A percentile compares a stretch with the other conserved stretches of the same genome.
Conservation (phyloP, 2,113 vertebrate species). For the Galemys pyrenaicus region DNA sequence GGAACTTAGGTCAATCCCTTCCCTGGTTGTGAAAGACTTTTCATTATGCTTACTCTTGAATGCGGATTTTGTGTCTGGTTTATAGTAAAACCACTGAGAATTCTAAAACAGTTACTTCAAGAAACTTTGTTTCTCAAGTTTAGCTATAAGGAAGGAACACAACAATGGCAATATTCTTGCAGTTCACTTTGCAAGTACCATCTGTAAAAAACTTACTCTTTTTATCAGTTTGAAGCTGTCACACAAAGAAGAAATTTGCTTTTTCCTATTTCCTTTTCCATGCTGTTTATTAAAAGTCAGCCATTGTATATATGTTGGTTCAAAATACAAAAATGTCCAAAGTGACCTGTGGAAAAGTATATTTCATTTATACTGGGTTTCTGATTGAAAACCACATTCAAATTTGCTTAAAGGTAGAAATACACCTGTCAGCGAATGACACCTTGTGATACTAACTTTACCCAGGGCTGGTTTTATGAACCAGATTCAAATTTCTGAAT, state of each 20-base stretch:
- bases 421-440: background rate
- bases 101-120: slow-evolving; percentile 56
- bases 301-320: background rate
- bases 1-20: background rate
- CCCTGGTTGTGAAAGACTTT: slow-evolving; percentile 9
- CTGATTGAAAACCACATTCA: background rate
- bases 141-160: background rate
- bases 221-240: slow-evolving; percentile 24
- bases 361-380: slow-evolving; percentile 1
- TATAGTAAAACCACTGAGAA: background rate
- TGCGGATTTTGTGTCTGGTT: background rate
- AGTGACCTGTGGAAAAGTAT: background rate
- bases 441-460: slow-evolving; percentile 39
- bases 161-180: slow-evolving; percentile 51
- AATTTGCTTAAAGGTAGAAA: background rate
- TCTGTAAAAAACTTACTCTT: slow-evolving; percentile 14
- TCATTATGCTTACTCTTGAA: slow-evolving; percentile 27
- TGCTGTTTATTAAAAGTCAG: background rate
- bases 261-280: background rate
- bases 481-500: slow-evolving; percentile 50
- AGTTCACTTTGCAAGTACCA: slow-evolving; percentile 1
- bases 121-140: slow-evolving; percentile 55
- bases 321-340: background rate
- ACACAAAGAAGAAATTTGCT: background rate
- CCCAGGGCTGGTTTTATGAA: background rate